Evolutionary conservation across 2,888 invertebrate genomes (phyloP).

Genomic region (Nezara viridula): DNA sequence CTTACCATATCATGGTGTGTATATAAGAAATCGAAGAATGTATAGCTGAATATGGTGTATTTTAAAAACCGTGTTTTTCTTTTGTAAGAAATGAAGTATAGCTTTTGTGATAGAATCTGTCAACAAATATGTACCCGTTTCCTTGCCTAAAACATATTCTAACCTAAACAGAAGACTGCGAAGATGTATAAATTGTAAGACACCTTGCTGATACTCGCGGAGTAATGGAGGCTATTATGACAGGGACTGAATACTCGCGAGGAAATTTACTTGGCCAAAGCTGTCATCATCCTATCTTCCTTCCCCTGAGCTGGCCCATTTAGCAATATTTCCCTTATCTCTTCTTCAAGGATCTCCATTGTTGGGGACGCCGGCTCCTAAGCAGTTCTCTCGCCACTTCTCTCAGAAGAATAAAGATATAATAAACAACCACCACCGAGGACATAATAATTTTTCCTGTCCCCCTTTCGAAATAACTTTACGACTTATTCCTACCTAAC

Average conservation of each 20-base stretch:
- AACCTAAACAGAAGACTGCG: too few relatives aligned
- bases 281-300: slow-evolving; percentile 18
- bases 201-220: neutral
- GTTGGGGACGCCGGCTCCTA: neutral
- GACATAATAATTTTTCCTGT: slow-evolving; percentile 18
- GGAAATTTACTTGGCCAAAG: neutral
- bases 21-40: too few relatives aligned
- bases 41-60: too few relatives aligned
- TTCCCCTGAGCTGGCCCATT: neutral
- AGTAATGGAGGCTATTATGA: neutral
- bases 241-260: neutral
- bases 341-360: neutral
- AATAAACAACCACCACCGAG: slow-evolving; percentile 2
- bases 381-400: neutral
- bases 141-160: too few relatives aligned
- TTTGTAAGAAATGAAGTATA: too few relatives aligned
- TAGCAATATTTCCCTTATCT: slow-evolving; percentile 40
- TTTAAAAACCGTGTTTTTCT: too few relatives aligned
- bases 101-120: too few relatives aligned
- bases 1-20: too few relatives aligned
- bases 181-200: neutral
- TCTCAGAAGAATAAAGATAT: slow-evolving; percentile 11
- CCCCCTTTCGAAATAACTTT: slow-evolving; percentile 17
- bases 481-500: neutral
- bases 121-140: too few relatives aligned